Evolutionary conservation across 1,140 invertebrate genomes (phyloP), one percentile per base, ranked within the genome.

Genomic region (Holcopasites calliopsidis): DNA sequence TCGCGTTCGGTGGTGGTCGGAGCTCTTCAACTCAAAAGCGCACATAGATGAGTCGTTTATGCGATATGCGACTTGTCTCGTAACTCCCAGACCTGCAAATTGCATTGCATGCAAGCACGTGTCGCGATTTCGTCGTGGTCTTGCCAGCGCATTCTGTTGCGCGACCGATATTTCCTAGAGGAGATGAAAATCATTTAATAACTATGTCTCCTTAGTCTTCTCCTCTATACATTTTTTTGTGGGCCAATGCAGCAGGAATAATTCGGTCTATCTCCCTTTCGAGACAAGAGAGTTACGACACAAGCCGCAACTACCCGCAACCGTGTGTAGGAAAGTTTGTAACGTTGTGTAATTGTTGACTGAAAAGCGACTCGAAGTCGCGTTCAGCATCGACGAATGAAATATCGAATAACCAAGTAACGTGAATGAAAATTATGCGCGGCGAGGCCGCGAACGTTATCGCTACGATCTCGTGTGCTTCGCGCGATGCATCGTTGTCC

Each of bases 251-350:
- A n/a, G n/a, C n/a, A n/a, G n/a, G n/a, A n/a, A n/a, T n/a, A n/a
- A n/a, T n/a, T n/a, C n/a, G n/a, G n/a, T n/a, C n/a, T n/a, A n/a
- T n/a, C n/a, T n/a, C n/a, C n/a, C n/a, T n/a, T n/a, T n/a, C n/a
- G n/a, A 0, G 7, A 26, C 10, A 23, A 18, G 10, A 23, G 21
- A 5, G 21, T 65, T 65, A 50, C 62, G 47, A 65, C 62, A 65
- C 26, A 7, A 26, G 47, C 35, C 18, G 62, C 62, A 65, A 65
- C 47, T 49, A 65, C 49, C 50, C 21, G 47, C 21, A 65, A 65
- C 21, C 21, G 8, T 47, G 2, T 6, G 3, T 2, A 2, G 31
- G 28, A 33, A 21, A 38, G 44, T 50, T 50, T 16, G 1, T n/a
- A n/a, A 6, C 11, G 7, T 65, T 33, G 26, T 31, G n/a, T 18